phyloP scores from a whole-genome alignment of 2,797 vertebrate species.

The Valencia hispanica region DNA sequence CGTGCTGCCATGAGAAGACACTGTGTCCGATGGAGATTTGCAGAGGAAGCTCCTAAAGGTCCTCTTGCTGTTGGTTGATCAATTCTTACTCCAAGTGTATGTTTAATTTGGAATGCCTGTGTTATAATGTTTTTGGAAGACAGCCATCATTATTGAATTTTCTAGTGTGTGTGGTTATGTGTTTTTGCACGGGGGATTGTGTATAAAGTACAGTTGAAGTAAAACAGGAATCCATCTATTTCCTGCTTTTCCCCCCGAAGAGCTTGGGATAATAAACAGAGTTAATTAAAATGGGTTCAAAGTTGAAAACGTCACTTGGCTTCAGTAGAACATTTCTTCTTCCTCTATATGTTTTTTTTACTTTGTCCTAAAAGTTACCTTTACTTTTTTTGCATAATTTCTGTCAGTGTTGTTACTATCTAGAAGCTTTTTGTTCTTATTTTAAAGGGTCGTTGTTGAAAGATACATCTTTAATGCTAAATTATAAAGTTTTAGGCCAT shows the following conservation, averaged over 20 bases:
- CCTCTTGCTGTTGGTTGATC: slow-evolving; percentile 50
- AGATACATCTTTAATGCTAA: neutral
- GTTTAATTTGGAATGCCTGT: slow-evolving; percentile 6
- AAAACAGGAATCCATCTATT: slow-evolving; percentile 76
- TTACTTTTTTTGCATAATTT: slow-evolving; percentile 3
- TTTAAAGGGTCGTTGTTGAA: neutral
- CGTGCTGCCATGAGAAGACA: slow-evolving; percentile 50
- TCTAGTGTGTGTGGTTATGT: slow-evolving; percentile 22
- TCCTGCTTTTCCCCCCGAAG: slow-evolving; percentile 73
- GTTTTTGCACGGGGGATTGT: slow-evolving; percentile 47
- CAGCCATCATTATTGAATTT: slow-evolving; percentile 30
- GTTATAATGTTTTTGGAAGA: slow-evolving; percentile 24
- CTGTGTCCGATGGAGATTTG: slow-evolving; percentile 48
- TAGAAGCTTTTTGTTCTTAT: neutral
- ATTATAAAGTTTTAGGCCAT: slow-evolving; percentile 12
- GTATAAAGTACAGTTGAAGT: slow-evolving; percentile 54
- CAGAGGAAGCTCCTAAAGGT: slow-evolving; percentile 65
- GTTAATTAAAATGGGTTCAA: slow-evolving; percentile 76
- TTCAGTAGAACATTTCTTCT: slow-evolving; percentile 42
- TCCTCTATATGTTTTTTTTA: slow-evolving; percentile 37
- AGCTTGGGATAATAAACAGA: slow-evolving; percentile 75
- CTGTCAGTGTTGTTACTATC: neutral
- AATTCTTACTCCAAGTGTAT: slow-evolving; percentile 30
- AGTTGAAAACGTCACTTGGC: slow-evolving; percentile 70
- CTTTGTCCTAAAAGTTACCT: neutral